phyloP scores from a whole-genome alignment of 1,140 invertebrate species.

The Lycorma delicatula region DNA sequence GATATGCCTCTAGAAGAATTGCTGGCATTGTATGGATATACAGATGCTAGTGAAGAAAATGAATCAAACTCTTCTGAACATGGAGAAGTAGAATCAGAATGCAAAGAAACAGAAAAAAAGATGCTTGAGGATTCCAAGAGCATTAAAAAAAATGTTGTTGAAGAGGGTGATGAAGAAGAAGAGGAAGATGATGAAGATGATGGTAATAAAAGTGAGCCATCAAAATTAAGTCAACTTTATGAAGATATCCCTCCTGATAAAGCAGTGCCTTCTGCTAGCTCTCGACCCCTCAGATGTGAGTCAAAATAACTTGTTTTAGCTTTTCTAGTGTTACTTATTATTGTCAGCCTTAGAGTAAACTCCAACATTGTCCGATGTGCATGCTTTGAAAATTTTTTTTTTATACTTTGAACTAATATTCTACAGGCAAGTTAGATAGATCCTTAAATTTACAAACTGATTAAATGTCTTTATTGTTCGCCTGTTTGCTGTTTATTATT shows the following conservation, averaged over 20 bases:
- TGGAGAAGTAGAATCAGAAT: conserved; percentile 38
- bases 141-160: conserved; percentile 34
- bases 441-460: too few relatives aligned
- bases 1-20: conserved; percentile 93
- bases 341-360: too few relatives aligned
- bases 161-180: conserved; percentile 37
- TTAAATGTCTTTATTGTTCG: too few relatives aligned
- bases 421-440: too few relatives aligned
- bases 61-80: conserved; percentile 40
- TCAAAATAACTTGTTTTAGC: too few relatives aligned
- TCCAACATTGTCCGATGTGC: too few relatives aligned
- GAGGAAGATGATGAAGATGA: background rate
- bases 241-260: conserved; percentile 41
- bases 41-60: conserved; percentile 26
- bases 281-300: conserved; percentile 45
- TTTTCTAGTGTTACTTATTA: too few relatives aligned
- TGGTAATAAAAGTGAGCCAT: conserved; percentile 33
- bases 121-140: background rate
- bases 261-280: conserved; percentile 38
- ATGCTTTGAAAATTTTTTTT: too few relatives aligned
- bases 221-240: conserved; percentile 41
- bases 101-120: conserved; percentile 41
- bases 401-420: too few relatives aligned
- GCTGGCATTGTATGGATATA: conserved; percentile 77
- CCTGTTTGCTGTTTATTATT: too few relatives aligned